Percentiles rank a stretch among this genome's conserved stretches.
Conservation (phyloP, 2,797 vertebrate genomes). For the Enteromius paludinosus region DNA sequence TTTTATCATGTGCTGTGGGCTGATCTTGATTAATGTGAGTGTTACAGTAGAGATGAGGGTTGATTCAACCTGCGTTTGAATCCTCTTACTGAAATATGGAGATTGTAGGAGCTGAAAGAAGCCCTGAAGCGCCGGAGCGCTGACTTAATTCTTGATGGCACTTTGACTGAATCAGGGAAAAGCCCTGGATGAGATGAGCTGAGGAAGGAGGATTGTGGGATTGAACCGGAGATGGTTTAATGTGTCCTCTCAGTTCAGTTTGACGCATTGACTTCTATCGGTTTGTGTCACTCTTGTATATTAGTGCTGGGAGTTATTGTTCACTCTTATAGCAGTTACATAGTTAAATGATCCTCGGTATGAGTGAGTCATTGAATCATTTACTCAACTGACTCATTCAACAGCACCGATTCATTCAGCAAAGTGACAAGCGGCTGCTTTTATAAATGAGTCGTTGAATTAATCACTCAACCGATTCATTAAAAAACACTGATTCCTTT, state of each 20-base stretch:
- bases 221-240: neutral
- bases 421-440: too few species aligned
- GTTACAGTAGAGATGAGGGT: neutral
- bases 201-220: constrained; percentile 30
- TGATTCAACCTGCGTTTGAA: neutral
- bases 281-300: neutral
- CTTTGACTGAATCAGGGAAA: constrained; percentile 54
- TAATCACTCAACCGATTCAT: neutral
- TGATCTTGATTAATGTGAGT: neutral
- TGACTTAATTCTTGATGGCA: constrained; percentile 58
- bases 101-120: constrained; percentile 43
- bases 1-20: neutral
- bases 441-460: neutral
- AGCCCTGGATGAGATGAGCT: constrained; percentile 44
- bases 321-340: neutral
- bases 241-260: neutral
- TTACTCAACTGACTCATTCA: neutral
- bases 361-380: neutral
- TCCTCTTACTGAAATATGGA: constrained; percentile 40
- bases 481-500: neutral
- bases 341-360: neutral
- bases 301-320: neutral
- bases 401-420: neutral
- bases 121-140: constrained; percentile 50
- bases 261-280: neutral